Percentiles rank a stretch among this genome's conserved stretches.
These are phyloP conservation scores for Procapra przewalskii DNA, from an alignment of 2,113 vertebrate species.

Conservation along the genomic window DNA sequence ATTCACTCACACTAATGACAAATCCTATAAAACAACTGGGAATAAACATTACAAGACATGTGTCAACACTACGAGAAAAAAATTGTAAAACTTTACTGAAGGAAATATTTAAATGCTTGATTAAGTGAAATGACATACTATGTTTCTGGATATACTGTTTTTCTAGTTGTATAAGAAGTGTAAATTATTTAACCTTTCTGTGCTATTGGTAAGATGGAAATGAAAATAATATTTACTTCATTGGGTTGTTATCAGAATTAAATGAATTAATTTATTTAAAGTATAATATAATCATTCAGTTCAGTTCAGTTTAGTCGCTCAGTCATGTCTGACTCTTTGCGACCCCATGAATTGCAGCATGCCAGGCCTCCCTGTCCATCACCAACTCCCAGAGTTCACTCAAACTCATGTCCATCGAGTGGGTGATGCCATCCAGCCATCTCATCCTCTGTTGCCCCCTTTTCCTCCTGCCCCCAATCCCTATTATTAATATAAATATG, in stretches of 20 bases:
- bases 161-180: neutral
- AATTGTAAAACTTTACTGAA: neutral
- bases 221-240: neutral
- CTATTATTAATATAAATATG: neutral
- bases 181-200: neutral
- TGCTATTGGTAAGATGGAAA: neutral
- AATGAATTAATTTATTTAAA: neutral
- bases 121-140: neutral
- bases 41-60: neutral
- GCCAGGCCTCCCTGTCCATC: too few relatives aligned
- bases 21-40: neutral
- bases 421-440: too few relatives aligned
- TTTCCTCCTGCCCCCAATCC: too few relatives aligned
- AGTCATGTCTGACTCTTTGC: too few relatives aligned
- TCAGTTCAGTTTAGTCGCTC: too few relatives aligned
- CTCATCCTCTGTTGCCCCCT: too few relatives aligned
- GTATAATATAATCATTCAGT: neutral
- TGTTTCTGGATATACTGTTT: neutral
- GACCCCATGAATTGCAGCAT: too few relatives aligned
- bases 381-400: too few relatives aligned
- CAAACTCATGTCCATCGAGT: too few relatives aligned
- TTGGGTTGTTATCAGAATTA: neutral
- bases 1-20: neutral
- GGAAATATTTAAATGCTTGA: neutral
- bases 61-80: conserved; percentile 10